Evolutionary conservation across 1,140 invertebrate species (phyloP), one percentile per base, ranked within the genome.

Genomic region (Drosophila bipectinata): DNA sequence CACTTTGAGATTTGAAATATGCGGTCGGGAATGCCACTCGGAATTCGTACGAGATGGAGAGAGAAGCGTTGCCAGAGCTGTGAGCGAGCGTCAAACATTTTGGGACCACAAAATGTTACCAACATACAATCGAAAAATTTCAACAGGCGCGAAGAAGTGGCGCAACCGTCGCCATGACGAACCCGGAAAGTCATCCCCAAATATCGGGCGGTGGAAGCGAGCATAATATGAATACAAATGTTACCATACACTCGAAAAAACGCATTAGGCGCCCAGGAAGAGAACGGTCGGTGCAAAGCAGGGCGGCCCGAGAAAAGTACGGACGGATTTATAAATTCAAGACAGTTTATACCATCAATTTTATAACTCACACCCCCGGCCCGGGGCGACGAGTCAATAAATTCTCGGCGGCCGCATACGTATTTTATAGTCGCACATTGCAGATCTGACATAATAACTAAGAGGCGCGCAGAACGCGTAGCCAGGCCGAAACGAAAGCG

Each of bases 391-490:
- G 88, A 90, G 88, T 71, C 82, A 90, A 90, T 90, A 90, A 90
- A 90, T 90, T 90, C 78, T 90, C 82, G 60, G 67, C 39, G 79
- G 69, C 83, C 79, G 73, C 68, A 72, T 84, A 78, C 77, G 82
- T 88, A 88, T 84, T 88, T 90, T 90, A 90, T 90, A 90, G 88
- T 81, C 83, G 88, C 87, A 79, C 88, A 88, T 88, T 87, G 89
- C 88, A 88, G 88, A 90, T 90, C 88, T 90, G 88, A 90, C 88
- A 90, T 90, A 90, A 90, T 88, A 88, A 79, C 76, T 87, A 90
- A 80, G 77, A 90, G 88, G 88, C 77, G 77, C 89, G 71, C 88
- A 90, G 88, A 73, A 90, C 68, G 66, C 47, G 71, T 82, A 88
- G 83, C 83, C 79, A 75, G 53, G 60, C 48, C 44, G 66, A 14